Base-by-base conservation (phyloP, 2,797 vertebrate species). In the Vireo griseus region DNA sequence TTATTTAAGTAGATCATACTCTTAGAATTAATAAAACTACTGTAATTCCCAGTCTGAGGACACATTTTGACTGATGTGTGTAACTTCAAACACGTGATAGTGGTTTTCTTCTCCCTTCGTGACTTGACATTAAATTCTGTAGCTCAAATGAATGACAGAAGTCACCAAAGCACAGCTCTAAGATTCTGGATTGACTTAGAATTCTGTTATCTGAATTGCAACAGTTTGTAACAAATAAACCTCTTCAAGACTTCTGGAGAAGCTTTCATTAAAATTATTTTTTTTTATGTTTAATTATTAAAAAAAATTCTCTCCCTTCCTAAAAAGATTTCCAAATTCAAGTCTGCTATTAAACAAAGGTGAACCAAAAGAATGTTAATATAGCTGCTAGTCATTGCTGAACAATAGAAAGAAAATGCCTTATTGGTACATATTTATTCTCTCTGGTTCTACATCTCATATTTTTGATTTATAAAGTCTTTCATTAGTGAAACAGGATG, bases 1-100 rank as follows among this genome's bases (percentile, higher is more conserved):
- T 89, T 90, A 73, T 44, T 78, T 71, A 85, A 82, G n/a, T 74
- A 90, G 74, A 85, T 92, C 61, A 85, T 86, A 65, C 55, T 76
- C n/a, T 13, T 57, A 25, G 22, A 94, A 86, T 88, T 91, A 96
- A 65, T 21, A 71, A 51, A 83, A 74, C 28, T 68, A 51, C 88
- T 93, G 65, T 67, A 93, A 73, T 82, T 85, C 37, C 19, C 44
- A 48, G 16, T 88, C 50, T 2, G 11, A 82, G n/a, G 28, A 40
- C 31, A 31, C 9, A 21, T 79, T 89, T 90, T 86, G 44, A 62
- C 52, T 58, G 86, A 71, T 18, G 28, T 0, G 0, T 71, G 20
- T 78, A 47, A 54, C 25, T 82, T 71, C 18, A 40, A 71, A 22
- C 44, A 50, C 35, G 8, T 62, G 35, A 71, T 42, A 31, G 35